Evolutionary conservation across 2,888 invertebrate genomes (phyloP).

Genomic region (Blera fallax): DNA sequence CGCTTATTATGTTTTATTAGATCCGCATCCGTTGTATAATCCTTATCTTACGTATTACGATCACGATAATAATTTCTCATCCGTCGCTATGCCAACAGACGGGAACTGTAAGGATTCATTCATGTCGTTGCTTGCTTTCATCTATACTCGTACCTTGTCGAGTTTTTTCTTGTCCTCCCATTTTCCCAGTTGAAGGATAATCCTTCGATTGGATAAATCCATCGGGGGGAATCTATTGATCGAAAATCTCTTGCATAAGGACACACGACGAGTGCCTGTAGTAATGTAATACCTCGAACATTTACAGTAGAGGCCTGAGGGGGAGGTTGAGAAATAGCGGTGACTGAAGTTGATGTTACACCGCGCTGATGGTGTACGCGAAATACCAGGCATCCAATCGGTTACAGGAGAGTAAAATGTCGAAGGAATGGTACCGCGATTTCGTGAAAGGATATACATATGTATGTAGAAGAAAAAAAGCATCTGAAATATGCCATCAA

Average conservation of each 20-base stretch:
- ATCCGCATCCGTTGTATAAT: not conserved
- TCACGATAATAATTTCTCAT: slow-evolving; percentile 9
- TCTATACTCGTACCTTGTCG: not conserved
- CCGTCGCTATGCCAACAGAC: not conserved
- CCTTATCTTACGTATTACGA: not conserved
- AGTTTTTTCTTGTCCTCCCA: not conserved
- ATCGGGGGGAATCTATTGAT: slow-evolving; percentile 3
- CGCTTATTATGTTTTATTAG: not conserved
- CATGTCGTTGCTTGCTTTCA: slow-evolving; percentile 3
- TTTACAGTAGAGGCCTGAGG: not conserved
- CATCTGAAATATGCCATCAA: slow-evolving; percentile 14
- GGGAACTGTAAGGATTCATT: not conserved
- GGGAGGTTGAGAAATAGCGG: not conserved
- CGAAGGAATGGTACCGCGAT: not conserved
- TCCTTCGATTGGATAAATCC: slow-evolving; percentile 4
- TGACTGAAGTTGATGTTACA: not conserved
- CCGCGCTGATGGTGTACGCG: not conserved
- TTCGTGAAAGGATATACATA: not conserved
- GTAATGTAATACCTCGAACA: not conserved
- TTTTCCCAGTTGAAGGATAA: not conserved
- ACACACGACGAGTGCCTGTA: not conserved
- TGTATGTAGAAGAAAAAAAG: not conserved
- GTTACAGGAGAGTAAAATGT: not conserved
- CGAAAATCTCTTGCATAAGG: slow-evolving; percentile 5
- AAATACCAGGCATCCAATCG: not conserved